Percentiles rank a stretch among this genome's conserved stretches.
Evolutionary conservation across 2,888 invertebrate species (phyloP).

Genomic region (Drosophila acutilabella): DNA sequence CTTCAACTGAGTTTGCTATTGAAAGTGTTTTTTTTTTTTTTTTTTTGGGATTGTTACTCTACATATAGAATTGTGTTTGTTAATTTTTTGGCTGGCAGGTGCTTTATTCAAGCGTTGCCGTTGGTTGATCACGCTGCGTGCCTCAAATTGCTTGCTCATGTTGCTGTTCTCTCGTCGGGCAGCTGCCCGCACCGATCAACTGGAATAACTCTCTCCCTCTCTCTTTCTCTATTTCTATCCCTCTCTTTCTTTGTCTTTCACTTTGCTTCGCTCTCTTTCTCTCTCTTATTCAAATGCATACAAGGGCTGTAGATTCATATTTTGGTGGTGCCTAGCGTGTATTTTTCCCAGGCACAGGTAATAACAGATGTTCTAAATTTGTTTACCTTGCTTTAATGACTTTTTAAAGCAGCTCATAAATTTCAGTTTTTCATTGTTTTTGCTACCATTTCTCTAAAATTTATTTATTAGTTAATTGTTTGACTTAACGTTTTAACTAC

Average conservation of each 20-base stretch:
- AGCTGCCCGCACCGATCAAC: slow-evolving; percentile 71
- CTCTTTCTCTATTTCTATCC: not conserved
- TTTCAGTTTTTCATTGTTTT: slow-evolving; percentile 10
- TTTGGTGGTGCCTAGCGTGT: slow-evolving; percentile 34
- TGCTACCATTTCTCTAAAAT: slow-evolving; percentile 38
- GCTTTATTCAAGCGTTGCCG: slow-evolving; percentile 52
- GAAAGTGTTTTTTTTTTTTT: too few relatives aligned
- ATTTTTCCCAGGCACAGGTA: slow-evolving; percentile 2
- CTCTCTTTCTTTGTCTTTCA: slow-evolving; percentile 2
- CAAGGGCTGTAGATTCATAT: slow-evolving; percentile 13
- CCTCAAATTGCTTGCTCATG: slow-evolving; percentile 73
- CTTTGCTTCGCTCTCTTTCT: not conserved
- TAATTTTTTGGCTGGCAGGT: slow-evolving; percentile 48
- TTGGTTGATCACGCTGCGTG: slow-evolving; percentile 61
- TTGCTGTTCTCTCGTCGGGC: slow-evolving; percentile 43
- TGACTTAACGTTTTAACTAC: too few relatives aligned
- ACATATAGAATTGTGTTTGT: not conserved
- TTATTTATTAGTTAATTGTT: not conserved
- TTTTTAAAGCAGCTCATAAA: slow-evolving; percentile 36
- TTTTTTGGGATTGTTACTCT: not conserved
- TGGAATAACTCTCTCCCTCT: slow-evolving; percentile 31
- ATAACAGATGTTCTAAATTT: slow-evolving; percentile 29
- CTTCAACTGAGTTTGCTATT: slow-evolving; percentile 22
- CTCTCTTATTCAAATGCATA: slow-evolving; percentile 11
- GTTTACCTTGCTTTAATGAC: slow-evolving; percentile 5